Percentiles rank a stretch among this genome's conserved stretches.
Evolutionary conservation across 2,888 invertebrate genomes (phyloP).

Genomic region (Dione vanillae): DNA sequence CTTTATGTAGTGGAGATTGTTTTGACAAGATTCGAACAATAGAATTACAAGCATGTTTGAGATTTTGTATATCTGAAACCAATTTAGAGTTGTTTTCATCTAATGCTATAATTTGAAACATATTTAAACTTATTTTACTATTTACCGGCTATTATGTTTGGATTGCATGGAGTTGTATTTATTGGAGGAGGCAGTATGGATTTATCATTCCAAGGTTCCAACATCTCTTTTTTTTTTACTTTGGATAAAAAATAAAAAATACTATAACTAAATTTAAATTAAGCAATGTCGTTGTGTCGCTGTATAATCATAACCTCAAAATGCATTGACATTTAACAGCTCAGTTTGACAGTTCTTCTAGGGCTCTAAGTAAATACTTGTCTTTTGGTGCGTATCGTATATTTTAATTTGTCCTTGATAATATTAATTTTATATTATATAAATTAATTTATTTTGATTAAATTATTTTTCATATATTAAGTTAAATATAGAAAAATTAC

Average conservation of each 20-base stretch:
- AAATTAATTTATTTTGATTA: too few relatives aligned
- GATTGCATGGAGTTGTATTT: constrained; percentile 58
- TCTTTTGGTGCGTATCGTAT: too few relatives aligned
- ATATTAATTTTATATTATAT: too few relatives aligned
- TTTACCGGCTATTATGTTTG: constrained; percentile 56
- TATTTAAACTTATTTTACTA: neutral
- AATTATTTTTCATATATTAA: too few relatives aligned
- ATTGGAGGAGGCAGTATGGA: constrained; percentile 67
- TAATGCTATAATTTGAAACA: neutral
- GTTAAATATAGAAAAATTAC: too few relatives aligned
- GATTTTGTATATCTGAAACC: constrained; percentile 59
- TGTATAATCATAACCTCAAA: neutral
- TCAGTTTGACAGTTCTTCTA: neutral
- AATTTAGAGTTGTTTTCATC: constrained; percentile 2
- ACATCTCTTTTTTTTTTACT: constrained; percentile 54
- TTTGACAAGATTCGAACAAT: constrained; percentile 64
- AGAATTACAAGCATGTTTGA: constrained; percentile 60
- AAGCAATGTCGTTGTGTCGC: neutral
- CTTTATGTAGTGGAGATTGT: constrained; percentile 79
- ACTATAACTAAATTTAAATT: neutral
- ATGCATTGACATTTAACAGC: neutral
- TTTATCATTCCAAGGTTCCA: constrained; percentile 72
- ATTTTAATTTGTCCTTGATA: too few relatives aligned
- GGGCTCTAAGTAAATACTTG: too few relatives aligned
- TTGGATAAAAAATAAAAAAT: neutral